Evolutionary conservation across 2,797 vertebrate species (phyloP), one percentile per base, ranked within the genome.

Genomic region (Phataginus tetradactyla): DNA sequence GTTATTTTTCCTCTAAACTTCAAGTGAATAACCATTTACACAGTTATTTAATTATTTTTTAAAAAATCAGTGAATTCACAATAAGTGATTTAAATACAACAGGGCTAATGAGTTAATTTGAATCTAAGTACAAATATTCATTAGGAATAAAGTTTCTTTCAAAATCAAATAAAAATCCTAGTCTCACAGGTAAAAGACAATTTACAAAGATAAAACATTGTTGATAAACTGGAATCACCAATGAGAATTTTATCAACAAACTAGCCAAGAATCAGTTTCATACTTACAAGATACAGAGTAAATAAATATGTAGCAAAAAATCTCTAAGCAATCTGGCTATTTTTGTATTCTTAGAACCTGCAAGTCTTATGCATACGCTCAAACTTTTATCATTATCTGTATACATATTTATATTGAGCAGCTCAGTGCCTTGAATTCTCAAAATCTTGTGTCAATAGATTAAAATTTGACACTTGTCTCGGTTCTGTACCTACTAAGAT

Each of bases 111-210:
- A 96, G 23, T 80, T 55, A 68, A 63, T 81, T 74, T 59, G 42
- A 93, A 96, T 71, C 42, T 90, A 93, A 91, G 95, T 90, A 34
- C 3, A 61, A 90, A 61, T 21, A 84, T 63, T 87, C 21, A 68
- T 64, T 39, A 91, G 7, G 49, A 93, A 84, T 64, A 59, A 92
- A 79, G 11, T 68, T 94, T 77, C 32, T 25, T 86, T 93, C 11
- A 81, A 91, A 94, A 83, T 90, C 59, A 93, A 55, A 66, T 79
- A 69, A 86, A 20, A 3, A 57, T n/a, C 11, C 3, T n/a, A 63
- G 5, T 64, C 29, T 84, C 45, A 94, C 11, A 83, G 29, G 17
- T 69, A 69, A 74, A 86, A 63, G 23, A 10, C 0, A 37, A 32
- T 94, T 87, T 93, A 64, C 53, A 77, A 63, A 78, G 49, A 64